phyloP scores from a whole-genome alignment of 2,888 invertebrate species.

The Plebejus argus region DNA sequence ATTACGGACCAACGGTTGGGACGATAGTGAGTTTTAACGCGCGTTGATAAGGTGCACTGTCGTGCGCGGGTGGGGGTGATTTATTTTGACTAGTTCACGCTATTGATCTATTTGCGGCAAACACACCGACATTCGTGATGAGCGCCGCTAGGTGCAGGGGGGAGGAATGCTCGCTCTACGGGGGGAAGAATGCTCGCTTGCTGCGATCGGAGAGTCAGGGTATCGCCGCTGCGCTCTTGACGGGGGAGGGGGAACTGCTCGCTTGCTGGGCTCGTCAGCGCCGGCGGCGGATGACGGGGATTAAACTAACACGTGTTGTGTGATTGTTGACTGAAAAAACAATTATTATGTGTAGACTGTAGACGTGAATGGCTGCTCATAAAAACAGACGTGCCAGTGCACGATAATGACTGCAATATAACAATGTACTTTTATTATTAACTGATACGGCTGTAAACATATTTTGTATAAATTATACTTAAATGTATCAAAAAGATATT shows the following conservation, averaged over 20 bases:
- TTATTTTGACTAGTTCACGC: slow-evolving; percentile 42
- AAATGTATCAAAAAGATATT: too few species aligned
- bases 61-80: slow-evolving; percentile 31
- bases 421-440: background rate
- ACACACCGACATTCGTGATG: slow-evolving; percentile 44
- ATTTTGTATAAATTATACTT: too few species aligned
- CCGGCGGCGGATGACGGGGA: background rate
- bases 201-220: background rate
- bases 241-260: background rate
- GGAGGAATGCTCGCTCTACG: background rate
- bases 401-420: background rate
- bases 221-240: too few species aligned
- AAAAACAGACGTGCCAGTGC: background rate
- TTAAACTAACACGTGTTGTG: background rate
- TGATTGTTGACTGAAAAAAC: slow-evolving; percentile 7
- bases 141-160: slow-evolving; percentile 42
- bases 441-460: background rate
- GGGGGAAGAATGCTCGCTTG: background rate
- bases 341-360: background rate
- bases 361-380: background rate
- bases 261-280: background rate
- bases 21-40: slow-evolving; percentile 24
- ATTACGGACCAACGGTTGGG: background rate
- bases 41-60: slow-evolving; percentile 32
- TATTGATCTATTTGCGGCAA: slow-evolving; percentile 48